Evolutionary conservation across 2,888 invertebrate genomes (phyloP).

Genomic region (Xanthia icteritia): DNA sequence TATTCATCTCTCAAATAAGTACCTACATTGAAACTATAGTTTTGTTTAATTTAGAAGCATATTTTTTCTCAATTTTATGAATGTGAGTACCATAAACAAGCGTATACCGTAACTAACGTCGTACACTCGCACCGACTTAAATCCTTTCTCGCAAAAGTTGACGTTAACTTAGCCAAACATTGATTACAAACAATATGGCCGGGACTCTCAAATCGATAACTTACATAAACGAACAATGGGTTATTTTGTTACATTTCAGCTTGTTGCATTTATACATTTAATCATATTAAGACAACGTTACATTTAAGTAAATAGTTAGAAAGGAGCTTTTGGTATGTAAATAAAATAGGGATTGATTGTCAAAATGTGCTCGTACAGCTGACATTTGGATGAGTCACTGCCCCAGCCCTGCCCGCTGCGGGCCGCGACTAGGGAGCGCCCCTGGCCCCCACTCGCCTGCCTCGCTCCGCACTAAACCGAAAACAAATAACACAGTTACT

Average conservation of each 20-base stretch:
- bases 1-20: neutral
- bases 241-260: constrained; percentile 1
- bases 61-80: neutral
- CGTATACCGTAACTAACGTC: neutral
- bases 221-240: constrained; percentile 22
- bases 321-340: constrained; percentile 24
- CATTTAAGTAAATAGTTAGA: constrained; percentile 29
- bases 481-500: constrained; percentile 54
- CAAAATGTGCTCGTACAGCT: constrained; percentile 66
- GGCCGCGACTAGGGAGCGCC: constrained; percentile 66
- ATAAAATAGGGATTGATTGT: constrained; percentile 64
- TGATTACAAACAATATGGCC: constrained; percentile 21
- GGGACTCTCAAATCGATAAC: constrained; percentile 26
- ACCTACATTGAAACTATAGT: neutral
- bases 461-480: constrained; percentile 41
- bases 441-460: constrained; percentile 51
- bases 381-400: constrained; percentile 76
- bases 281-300: constrained; percentile 3
- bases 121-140: neutral
- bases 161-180: constrained; percentile 16
- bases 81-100: neutral
- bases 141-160: constrained; percentile 31
- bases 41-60: neutral
- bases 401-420: constrained; percentile 58
- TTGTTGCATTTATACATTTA: constrained; percentile 5